phyloP scores from a whole-genome alignment of 2,797 vertebrate species.

The Momotus momota region DNA sequence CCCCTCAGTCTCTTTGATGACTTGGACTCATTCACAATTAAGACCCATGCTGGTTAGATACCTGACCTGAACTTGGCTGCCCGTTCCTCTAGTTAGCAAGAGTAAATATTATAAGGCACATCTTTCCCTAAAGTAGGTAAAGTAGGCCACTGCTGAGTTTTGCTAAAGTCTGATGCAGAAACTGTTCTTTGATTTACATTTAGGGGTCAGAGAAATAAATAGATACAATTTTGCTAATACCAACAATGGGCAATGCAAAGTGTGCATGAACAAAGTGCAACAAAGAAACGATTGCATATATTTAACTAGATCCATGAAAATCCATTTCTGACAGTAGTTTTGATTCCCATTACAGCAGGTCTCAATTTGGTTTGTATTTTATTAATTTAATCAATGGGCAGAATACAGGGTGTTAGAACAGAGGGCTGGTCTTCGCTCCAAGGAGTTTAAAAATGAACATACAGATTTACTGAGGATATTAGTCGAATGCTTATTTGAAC shows the following conservation, averaged over 20 bases:
- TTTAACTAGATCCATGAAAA: not conserved
- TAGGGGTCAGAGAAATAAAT: not conserved
- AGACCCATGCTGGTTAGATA: not conserved
- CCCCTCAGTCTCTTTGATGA: not conserved
- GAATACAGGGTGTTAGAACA: not conserved
- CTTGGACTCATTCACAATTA: not conserved
- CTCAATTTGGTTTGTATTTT: not conserved
- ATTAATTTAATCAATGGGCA: not conserved
- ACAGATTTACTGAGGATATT: not conserved
- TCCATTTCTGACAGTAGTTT: not conserved
- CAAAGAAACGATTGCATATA: not conserved
- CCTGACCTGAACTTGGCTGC: not conserved
- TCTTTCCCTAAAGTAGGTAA: not conserved
- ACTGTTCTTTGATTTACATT: not conserved
- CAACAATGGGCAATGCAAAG: not conserved
- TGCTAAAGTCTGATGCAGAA: not conserved
- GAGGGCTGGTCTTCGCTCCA: not conserved
- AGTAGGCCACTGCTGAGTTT: not conserved
- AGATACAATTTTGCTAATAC: not conserved
- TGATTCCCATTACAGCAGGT: not conserved
- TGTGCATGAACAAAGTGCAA: not conserved
- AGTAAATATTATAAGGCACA: not conserved
- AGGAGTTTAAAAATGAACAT: not conserved
- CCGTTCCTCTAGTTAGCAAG: not conserved
- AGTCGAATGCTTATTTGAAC: not conserved